Conservation (phyloP, 2,888 invertebrate species). For the Tholera decimalis region DNA sequence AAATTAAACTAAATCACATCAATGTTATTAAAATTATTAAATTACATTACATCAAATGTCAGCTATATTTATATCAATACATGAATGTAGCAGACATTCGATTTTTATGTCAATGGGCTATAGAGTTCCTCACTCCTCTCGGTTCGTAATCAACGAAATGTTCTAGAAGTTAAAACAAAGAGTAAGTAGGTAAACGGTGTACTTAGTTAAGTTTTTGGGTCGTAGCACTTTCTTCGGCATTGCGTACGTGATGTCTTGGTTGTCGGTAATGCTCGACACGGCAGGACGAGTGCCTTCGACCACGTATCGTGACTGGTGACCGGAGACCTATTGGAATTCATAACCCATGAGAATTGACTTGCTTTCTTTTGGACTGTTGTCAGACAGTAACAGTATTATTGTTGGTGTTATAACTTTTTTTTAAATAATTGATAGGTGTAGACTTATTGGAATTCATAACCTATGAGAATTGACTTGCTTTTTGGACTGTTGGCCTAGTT, state of each 20-base stretch:
- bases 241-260: slow-evolving; percentile 30
- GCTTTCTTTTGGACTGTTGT: slow-evolving; percentile 37
- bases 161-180: slow-evolving; percentile 18
- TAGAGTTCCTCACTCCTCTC: background rate
- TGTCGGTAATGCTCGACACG: slow-evolving; percentile 6
- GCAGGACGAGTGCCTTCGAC: slow-evolving; percentile 17
- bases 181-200: background rate
- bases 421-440: background rate
- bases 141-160: background rate
- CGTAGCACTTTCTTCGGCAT: slow-evolving; percentile 42
- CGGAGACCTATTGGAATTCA: slow-evolving; percentile 1
- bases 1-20: too few species aligned
- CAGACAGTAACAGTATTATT: background rate
- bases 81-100: too few species aligned
- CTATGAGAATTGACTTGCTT: slow-evolving; percentile 27
- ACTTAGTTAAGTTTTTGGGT: slow-evolving; percentile 37
- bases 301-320: slow-evolving; percentile 12
- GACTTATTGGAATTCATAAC: slow-evolving; percentile 8
- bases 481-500: slow-evolving; percentile 1
- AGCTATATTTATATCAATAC: too few species aligned
- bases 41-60: too few species aligned
- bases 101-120: too few species aligned
- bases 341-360: slow-evolving; percentile 16
- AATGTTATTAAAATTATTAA: too few species aligned
- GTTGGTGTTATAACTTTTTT: background rate